Evolutionary conservation across 2,888 invertebrate genomes (phyloP).

Genomic region (Epiblema foenella): DNA sequence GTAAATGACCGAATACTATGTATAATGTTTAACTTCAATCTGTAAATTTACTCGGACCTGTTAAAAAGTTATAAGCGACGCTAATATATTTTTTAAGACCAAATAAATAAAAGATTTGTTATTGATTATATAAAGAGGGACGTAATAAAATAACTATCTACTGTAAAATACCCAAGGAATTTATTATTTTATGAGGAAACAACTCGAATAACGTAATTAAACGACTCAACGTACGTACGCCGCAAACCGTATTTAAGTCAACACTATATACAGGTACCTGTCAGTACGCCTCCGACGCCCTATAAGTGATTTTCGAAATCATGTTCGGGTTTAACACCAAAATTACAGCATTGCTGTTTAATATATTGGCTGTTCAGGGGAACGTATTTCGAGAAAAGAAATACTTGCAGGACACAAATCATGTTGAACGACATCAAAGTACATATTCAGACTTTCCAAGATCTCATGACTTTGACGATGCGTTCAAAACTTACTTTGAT

Average conservation of each 20-base stretch:
- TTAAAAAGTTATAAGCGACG: no score
- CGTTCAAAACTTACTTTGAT: background rate
- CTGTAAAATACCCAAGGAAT: background rate
- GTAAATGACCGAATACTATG: no score
- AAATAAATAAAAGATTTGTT: no score
- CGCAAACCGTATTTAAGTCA: conserved; percentile 19
- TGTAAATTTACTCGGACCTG: no score
- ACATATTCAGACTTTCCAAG: conserved; percentile 28
- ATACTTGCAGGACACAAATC: conserved; percentile 9
- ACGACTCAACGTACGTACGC: background rate
- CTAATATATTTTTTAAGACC: no score
- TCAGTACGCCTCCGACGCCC: conserved; percentile 24
- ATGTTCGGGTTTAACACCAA: conserved; percentile 33
- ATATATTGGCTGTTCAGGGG: conserved; percentile 31
- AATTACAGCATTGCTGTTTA: conserved; percentile 37
- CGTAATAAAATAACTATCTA: no score
- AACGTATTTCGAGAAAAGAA: conserved; percentile 24
- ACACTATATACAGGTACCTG: background rate
- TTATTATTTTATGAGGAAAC: conserved; percentile 15
- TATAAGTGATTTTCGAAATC: conserved; percentile 44
- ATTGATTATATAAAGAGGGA: no score
- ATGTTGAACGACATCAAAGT: conserved; percentile 28
- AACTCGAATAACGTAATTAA: background rate
- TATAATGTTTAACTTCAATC: no score
- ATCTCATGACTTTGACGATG: conserved; percentile 20